Evolutionary conservation across 2,113 vertebrate genomes (phyloP).

Genomic region (Tympanuchus pallidicinctus): DNA sequence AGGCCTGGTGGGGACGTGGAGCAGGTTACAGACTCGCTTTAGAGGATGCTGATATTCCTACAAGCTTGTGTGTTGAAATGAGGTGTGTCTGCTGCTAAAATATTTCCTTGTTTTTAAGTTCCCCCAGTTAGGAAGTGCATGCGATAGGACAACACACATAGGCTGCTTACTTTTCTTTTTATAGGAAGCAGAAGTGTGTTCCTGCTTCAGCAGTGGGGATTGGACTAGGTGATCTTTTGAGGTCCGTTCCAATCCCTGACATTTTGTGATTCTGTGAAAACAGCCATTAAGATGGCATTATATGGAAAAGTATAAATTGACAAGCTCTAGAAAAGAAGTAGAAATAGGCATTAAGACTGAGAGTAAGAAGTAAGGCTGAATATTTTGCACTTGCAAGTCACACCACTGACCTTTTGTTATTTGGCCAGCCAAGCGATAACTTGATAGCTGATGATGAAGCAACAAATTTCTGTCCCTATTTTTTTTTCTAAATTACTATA

Average conservation of each 20-base stretch:
- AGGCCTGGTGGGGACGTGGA: neutral
- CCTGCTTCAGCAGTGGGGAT: too few species aligned
- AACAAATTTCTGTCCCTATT: neutral
- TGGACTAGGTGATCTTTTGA: too few species aligned
- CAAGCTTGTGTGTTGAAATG: neutral
- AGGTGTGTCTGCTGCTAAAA: neutral
- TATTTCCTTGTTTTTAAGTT: neutral
- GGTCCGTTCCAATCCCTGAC: too few species aligned
- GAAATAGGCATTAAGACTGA: neutral
- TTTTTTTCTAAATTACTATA: conserved; percentile 5
- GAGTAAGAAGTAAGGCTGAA: neutral
- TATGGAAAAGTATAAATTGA: neutral
- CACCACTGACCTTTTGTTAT: rapidly evolving
- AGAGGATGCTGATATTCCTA: neutral
- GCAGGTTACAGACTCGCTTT: rapidly evolving
- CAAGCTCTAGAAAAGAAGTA: neutral
- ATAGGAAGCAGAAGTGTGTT: neutral
- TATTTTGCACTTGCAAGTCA: neutral
- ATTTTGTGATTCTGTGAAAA: neutral
- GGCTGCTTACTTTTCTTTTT: neutral
- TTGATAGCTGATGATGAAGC: neutral
- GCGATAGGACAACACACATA: neutral
- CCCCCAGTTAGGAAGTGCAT: neutral
- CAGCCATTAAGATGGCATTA: neutral
- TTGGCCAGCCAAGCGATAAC: neutral